phyloP scores from a whole-genome alignment of 2,113 vertebrate genomes.

The Sigmodon hispidus region DNA sequence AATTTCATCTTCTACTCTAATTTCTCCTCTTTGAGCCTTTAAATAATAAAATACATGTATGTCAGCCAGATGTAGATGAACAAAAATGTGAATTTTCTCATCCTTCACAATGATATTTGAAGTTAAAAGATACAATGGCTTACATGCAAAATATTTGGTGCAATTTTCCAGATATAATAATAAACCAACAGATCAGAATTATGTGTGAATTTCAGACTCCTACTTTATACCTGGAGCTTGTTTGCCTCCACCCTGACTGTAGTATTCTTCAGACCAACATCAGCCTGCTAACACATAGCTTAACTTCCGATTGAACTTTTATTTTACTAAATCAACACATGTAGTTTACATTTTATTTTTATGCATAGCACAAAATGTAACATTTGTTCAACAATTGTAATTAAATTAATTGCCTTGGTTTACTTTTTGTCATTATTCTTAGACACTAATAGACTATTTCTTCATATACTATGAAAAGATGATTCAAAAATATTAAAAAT shows the following conservation, averaged over 20 bases:
- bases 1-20: not conserved
- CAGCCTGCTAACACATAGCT: not conserved
- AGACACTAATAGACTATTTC: not conserved
- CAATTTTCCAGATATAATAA: not conserved
- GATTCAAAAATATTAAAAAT: constrained; percentile 33
- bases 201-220: not conserved
- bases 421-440: not conserved
- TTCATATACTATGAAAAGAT: not conserved
- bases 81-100: constrained; percentile 48
- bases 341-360: not conserved
- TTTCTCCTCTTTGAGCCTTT: not conserved
- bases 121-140: constrained; percentile 37
- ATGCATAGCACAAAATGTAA: not conserved
- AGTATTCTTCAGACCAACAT: constrained; percentile 38
- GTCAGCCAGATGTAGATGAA: constrained; percentile 37
- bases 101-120: constrained; percentile 28
- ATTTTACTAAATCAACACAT: not conserved
- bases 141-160: not conserved
- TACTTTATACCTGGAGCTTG: constrained; percentile 8
- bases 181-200: not conserved
- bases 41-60: constrained; percentile 43
- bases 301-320: not conserved
- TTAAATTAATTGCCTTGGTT: not conserved
- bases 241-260: not conserved
- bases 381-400: not conserved